Percentiles rank a stretch among this genome's conserved stretches.
Conservation (phyloP, 2,888 invertebrate species). For the Hypselothyrea guttata region DNA sequence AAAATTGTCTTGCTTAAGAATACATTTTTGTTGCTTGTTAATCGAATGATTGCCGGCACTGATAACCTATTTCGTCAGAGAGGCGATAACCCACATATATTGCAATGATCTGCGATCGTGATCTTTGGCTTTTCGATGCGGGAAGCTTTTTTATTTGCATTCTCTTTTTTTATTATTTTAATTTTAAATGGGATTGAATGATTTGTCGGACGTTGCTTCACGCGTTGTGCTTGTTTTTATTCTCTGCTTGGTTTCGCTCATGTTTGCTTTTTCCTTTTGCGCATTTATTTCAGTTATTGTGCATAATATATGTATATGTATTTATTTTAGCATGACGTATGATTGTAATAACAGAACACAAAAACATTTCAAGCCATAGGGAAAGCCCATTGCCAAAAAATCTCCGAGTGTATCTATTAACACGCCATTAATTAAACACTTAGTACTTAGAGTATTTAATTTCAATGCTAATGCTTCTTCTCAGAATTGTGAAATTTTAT, state of each 20-base stretch:
- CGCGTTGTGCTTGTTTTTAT: slow-evolving; percentile 6
- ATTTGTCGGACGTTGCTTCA: slow-evolving; percentile 60
- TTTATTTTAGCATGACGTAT: slow-evolving; percentile 35
- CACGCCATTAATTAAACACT: neutral
- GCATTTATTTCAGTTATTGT: slow-evolving; percentile 50
- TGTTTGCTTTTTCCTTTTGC: slow-evolving; percentile 24
- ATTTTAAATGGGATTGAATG: slow-evolving; percentile 43
- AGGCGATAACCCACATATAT: slow-evolving; percentile 55
- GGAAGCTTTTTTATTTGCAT: slow-evolving; percentile 38
- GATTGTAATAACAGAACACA: neutral
- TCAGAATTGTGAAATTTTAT: neutral
- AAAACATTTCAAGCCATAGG: slow-evolving; percentile 18
- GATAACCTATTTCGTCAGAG: slow-evolving; percentile 67
- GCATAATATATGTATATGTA: slow-evolving; percentile 23
- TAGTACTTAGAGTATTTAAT: too few species aligned
- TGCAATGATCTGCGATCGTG: slow-evolving; percentile 62
- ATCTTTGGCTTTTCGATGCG: slow-evolving; percentile 45
- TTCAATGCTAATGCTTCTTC: too few species aligned
- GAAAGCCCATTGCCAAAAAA: slow-evolving; percentile 30
- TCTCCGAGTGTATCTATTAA: too few species aligned
- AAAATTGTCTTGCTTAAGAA: slow-evolving; percentile 23
- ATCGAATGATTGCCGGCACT: slow-evolving; percentile 58
- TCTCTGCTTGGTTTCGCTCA: slow-evolving; percentile 19
- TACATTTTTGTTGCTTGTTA: slow-evolving; percentile 58
- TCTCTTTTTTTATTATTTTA: slow-evolving; percentile 23